A percentile compares a stretch with the other conserved stretches of the same genome.
Evolutionary conservation across 2,797 vertebrate species (phyloP).

Genomic region (Characodon lateralis): DNA sequence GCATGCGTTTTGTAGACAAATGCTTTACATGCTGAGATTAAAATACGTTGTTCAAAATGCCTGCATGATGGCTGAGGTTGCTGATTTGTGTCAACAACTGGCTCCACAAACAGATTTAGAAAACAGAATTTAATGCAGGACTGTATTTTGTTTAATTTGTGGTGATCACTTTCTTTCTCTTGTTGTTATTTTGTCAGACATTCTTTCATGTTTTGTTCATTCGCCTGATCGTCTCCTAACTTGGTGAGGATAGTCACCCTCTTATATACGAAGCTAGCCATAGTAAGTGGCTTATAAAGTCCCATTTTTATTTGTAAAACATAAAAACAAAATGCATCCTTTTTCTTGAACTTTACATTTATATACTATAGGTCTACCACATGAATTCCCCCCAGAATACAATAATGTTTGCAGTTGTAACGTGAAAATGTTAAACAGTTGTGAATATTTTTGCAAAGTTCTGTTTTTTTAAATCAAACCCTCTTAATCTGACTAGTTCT

Average conservation of each 20-base stretch:
- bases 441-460: no score
- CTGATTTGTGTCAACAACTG: constrained; percentile 39
- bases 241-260: background rate
- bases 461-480: background rate
- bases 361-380: no score
- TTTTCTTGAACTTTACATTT: no score
- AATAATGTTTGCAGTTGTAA: no score
- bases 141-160: constrained; percentile 27
- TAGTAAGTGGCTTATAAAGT: background rate
- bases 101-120: constrained; percentile 19
- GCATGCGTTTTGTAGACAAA: constrained; percentile 51
- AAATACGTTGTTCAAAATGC: constrained; percentile 34
- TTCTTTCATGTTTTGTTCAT: constrained; percentile 58
- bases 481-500: background rate
- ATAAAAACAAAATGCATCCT: no score
- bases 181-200: constrained; percentile 47
- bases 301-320: no score
- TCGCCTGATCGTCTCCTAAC: constrained; percentile 18
- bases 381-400: no score
- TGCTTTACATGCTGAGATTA: constrained; percentile 39
- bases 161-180: constrained; percentile 27
- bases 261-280: background rate
- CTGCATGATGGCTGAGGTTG: constrained; percentile 28
- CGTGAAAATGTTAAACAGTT: no score
- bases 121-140: constrained; percentile 22